A percentile compares a stretch with the other conserved stretches of the same genome.
phyloP scores from a whole-genome alignment of 2,113 vertebrate species.

The Arizona elegans region DNA sequence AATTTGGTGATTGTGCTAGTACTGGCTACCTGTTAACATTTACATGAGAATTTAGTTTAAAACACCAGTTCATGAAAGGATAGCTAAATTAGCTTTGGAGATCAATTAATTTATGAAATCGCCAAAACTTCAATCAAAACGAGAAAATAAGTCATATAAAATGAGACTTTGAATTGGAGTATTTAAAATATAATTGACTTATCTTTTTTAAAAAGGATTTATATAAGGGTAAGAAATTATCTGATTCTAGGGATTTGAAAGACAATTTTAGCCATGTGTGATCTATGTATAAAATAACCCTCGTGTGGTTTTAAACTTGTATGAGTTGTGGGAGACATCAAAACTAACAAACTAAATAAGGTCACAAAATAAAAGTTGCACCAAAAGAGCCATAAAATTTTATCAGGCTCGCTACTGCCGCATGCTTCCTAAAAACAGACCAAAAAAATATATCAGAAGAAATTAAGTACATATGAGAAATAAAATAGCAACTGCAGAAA shows the following conservation, averaged over 20 bases:
- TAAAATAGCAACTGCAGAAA: neutral
- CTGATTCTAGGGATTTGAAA: neutral
- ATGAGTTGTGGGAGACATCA: neutral
- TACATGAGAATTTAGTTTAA: neutral
- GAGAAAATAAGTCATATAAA: neutral
- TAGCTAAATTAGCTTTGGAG: neutral
- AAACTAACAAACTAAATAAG: conserved; percentile 1
- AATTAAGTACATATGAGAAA: neutral
- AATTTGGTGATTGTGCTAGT: neutral
- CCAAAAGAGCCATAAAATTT: neutral
- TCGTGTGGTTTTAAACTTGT: neutral
- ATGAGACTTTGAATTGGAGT: neutral
- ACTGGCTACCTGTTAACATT: neutral
- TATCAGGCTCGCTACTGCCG: neutral
- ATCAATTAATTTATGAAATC: neutral
- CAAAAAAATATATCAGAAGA: neutral
- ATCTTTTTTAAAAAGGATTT: neutral
- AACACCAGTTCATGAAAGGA: neutral
- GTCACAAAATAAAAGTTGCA: neutral
- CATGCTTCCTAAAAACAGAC: neutral
- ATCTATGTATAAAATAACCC: neutral
- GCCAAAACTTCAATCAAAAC: neutral
- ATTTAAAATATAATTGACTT: neutral
- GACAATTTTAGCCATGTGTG: neutral
- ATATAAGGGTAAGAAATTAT: neutral